These are phyloP conservation scores for Drosophila leontia DNA, from an alignment of 1,140 invertebrate genomes.

Conservation along the genomic window DNA sequence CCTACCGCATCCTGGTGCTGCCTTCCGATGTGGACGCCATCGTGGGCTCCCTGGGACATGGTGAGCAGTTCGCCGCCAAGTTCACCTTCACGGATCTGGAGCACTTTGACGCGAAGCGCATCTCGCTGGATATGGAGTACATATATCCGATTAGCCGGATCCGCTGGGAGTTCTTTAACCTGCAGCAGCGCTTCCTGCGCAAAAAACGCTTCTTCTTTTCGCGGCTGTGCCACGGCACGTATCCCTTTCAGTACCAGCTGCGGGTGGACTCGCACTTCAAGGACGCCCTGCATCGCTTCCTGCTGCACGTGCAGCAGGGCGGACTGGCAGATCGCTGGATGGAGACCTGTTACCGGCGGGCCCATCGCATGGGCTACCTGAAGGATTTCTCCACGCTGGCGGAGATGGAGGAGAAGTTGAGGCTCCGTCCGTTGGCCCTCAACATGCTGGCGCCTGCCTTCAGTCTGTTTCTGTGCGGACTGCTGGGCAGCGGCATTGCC, in stretches of 20 bases:
- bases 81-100: conserved; percentile 17
- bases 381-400: conserved; percentile 49
- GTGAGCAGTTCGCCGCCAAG: conserved; percentile 20
- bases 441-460: conserved; percentile 41
- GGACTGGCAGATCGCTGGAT: conserved; percentile 45
- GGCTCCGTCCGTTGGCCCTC: conserved; percentile 26
- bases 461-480: conserved; percentile 51
- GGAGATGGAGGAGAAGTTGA: conserved; percentile 16
- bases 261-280: conserved; percentile 64
- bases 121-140: conserved; percentile 36
- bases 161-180: conserved; percentile 54
- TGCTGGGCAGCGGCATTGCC: conserved; percentile 36
- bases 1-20: conserved; percentile 42
- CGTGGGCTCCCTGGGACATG: conserved; percentile 51
- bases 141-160: conserved; percentile 62
- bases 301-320: conserved; percentile 42
- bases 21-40: conserved; percentile 48
- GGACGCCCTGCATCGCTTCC: conserved; percentile 54
- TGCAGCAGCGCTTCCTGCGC: conserved; percentile 53
- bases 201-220: conserved; percentile 64
- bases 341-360: conserved; percentile 19
- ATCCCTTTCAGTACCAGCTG: conserved; percentile 64
- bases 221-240: conserved; percentile 59
- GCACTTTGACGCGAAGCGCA: conserved; percentile 36
- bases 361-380: conserved; percentile 45